Percentiles rank a stretch among this genome's conserved stretches.
phyloP scores from a whole-genome alignment of 2,888 invertebrate species.

The Acleris sparsana region DNA sequence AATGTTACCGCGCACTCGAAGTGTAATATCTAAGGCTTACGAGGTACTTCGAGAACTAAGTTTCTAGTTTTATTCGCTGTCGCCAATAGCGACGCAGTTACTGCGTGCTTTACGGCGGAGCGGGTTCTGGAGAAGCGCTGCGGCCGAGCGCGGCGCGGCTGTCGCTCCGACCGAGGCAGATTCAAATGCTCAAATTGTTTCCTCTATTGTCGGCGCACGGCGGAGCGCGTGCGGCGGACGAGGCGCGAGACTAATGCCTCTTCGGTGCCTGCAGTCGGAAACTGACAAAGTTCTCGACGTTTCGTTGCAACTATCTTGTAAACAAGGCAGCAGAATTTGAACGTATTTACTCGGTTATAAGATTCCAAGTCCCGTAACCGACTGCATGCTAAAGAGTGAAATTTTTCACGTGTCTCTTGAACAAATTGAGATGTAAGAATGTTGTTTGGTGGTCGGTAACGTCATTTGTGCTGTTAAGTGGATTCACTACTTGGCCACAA shows the following conservation, averaged over 20 bases:
- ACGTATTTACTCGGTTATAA: constrained; percentile 28
- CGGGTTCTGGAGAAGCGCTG: constrained; percentile 48
- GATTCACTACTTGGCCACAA: constrained; percentile 18
- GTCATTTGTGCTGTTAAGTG: constrained; percentile 43
- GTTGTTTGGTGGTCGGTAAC: constrained; percentile 54
- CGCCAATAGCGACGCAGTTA: constrained; percentile 1
- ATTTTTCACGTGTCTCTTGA: constrained; percentile 57
- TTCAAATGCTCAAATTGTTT: constrained; percentile 21
- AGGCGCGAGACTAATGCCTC: constrained; percentile 1
- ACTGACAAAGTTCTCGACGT: constrained; percentile 26
- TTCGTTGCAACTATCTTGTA: constrained; percentile 27
- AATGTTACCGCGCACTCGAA: background rate
- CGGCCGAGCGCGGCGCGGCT: constrained; percentile 41
- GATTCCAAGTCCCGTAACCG: constrained; percentile 38
- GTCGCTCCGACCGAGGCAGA: constrained; percentile 38
- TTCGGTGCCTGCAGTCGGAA: constrained; percentile 25
- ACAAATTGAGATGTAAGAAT: constrained; percentile 60
- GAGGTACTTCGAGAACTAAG: background rate
- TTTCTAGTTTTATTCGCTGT: constrained; percentile 2
- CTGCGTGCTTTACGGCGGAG: constrained; percentile 5
- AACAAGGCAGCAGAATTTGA: background rate
- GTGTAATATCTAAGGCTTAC: background rate
- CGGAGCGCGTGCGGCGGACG: too few species aligned
- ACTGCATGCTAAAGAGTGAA: constrained; percentile 37
- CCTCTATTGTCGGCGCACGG: background rate